Base-by-base conservation (phyloP, 37 sponge, comb jelly and placozoan species). In the Eunapius fragilis region DNA sequence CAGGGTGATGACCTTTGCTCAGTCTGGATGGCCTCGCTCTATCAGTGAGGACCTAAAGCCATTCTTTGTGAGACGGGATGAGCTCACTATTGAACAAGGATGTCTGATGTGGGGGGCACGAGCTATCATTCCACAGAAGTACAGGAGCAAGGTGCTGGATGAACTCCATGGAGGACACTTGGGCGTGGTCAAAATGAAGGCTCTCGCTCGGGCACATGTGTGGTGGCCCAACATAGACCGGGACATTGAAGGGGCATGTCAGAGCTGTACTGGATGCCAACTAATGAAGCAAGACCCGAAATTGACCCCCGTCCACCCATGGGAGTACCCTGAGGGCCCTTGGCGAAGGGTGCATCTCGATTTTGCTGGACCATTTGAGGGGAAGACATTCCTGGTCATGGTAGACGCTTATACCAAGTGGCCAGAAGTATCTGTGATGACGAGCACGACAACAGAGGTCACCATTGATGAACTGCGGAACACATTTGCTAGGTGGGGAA, bases 351-450 rank as follows among this genome's bases (percentile, higher is more conserved):
- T 67, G 19, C 37, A 80, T 23, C 26, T 85, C 17, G 70, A 50
- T 5, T 76, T 48, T 68, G 78, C 78, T 32, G 85, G 78, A 41
- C 78, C 77, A 68, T 77, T 85, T 69, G 41, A 50, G 26, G 78
- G 78, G n/a, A 58, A 31, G 25, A 36, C 24, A 35, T 74, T 74
- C n/a, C 32, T 81, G 25, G 25, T 87, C 23, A 33, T 82, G 22
- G 80, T 81, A 31, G 88, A 87, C 37, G 88, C 88, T 48, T 68
- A 80, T 17, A 58, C 82, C 30, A 81, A 87, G 38, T 87, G 88
- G 88, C 35, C 37, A 41, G 88, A 87, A n/a, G 83, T 72, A 31
- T 23, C 32, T 9, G 35, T 45, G 13, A 90, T 90, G 86, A 34
- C 71, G 10, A 49, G 37, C 25, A 88, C 82, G 9, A 88, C 88